Percentiles rank a stretch among this genome's conserved stretches.
Evolutionary conservation across 92 coral and sea anemone genomes (phyloP).

Genomic region (Epizoanthus illoricatus): DNA sequence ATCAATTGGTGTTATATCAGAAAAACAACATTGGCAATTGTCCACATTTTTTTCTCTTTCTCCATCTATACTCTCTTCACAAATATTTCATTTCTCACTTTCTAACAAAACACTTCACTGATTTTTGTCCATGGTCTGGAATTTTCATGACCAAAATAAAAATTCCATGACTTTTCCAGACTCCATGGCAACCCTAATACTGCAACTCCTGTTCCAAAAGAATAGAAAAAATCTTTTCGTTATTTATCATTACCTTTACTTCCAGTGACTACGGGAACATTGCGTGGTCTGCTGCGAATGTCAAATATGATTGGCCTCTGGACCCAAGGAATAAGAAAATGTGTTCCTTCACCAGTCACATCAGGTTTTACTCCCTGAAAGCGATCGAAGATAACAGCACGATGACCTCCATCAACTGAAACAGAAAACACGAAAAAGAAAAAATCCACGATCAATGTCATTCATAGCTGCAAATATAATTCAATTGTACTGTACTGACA

Average conservation of each 20-base stretch:
- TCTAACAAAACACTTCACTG: too few species aligned
- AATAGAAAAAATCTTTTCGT: background rate
- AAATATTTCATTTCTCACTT: too few species aligned
- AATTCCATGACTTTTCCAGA: too few species aligned
- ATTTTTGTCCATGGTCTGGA: too few species aligned
- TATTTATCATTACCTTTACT: conserved; percentile 78
- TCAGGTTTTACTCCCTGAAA: conserved; percentile 98
- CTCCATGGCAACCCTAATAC: too few species aligned
- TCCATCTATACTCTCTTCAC: too few species aligned
- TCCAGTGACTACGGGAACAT: conserved; percentile 96
- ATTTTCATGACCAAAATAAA: too few species aligned
- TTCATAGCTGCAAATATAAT: background rate
- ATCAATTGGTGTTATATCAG: too few species aligned
- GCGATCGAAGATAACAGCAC: conserved; percentile 98
- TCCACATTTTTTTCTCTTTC: too few species aligned
- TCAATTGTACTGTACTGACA: background rate
- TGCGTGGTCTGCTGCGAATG: conserved; percentile 96
- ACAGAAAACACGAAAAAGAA: conserved; percentile 24
- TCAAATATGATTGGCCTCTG: conserved; percentile 97
- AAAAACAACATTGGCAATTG: too few species aligned
- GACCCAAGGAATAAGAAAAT: conserved; percentile 96
- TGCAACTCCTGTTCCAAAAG: background rate
- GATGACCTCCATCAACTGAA: conserved; percentile 97
- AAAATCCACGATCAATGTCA: conserved; percentile 1
- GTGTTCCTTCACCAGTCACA: conserved; percentile 95